phyloP scores from a whole-genome alignment of 2,888 invertebrate species.

The Pristionchus fissidentatus region DNA sequence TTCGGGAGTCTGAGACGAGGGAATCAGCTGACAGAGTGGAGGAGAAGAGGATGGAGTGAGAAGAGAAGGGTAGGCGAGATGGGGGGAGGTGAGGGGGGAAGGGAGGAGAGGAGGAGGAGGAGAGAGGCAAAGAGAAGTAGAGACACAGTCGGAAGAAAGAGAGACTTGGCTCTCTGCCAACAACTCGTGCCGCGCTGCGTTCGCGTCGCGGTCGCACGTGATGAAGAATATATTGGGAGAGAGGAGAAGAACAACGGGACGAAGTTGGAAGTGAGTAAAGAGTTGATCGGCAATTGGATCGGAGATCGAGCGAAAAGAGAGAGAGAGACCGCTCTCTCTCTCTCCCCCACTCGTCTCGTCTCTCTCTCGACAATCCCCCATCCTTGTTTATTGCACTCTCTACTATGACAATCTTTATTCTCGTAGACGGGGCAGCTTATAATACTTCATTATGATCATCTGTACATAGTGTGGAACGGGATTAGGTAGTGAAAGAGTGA shows the following conservation, averaged over 20 bases:
- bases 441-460: conserved; percentile 12
- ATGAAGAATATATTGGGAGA: conserved; percentile 31
- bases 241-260: neutral
- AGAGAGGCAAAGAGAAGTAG: conserved; percentile 17
- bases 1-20: conserved; percentile 33
- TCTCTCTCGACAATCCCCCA: neutral
- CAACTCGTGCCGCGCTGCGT: neutral
- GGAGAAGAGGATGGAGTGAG: neutral
- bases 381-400: neutral
- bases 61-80: neutral
- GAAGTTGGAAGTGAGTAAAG: conserved; percentile 24
- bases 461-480: conserved; percentile 39
- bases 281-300: neutral
- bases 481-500: neutral
- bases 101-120: neutral
- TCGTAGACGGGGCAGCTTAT: neutral
- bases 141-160: conserved; percentile 37
- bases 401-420: conserved; percentile 10
- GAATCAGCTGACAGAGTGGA: conserved; percentile 43
- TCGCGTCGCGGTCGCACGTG: conserved; percentile 13
- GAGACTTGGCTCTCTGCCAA: conserved; percentile 20
- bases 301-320: too few relatives aligned
- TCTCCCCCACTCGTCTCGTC: neutral
- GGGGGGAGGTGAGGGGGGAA: neutral
- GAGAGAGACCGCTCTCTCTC: neutral